phyloP scores from a whole-genome alignment of 2,888 invertebrate genomes.

The Atethmia centrago region DNA sequence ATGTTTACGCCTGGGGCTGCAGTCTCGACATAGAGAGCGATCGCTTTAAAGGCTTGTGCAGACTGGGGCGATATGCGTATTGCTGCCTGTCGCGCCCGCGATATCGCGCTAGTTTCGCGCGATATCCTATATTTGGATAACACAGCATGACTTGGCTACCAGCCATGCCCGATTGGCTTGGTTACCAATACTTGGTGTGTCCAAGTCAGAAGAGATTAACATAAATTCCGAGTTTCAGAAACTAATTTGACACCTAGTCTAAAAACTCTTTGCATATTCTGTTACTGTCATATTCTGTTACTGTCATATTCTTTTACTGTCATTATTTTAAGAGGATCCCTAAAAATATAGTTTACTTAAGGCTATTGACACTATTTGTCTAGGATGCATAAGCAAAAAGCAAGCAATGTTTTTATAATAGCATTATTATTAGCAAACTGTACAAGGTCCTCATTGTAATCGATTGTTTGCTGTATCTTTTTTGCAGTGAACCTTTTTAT shows the following conservation, averaged over 20 bases:
- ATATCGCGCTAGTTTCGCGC: too few species aligned
- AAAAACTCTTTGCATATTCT: neutral
- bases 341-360: conserved; percentile 23
- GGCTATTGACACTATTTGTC: conserved; percentile 52
- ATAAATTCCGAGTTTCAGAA: neutral
- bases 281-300: neutral
- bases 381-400: conserved; percentile 50
- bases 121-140: neutral
- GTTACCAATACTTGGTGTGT: neutral
- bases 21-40: too few species aligned
- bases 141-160: neutral
- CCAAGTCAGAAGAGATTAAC: neutral
- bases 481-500: conserved; percentile 14
- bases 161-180: neutral
- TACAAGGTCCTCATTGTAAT: neutral
- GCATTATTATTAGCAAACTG: conserved; percentile 33
- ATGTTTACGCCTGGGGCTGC: too few species aligned
- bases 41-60: too few species aligned
- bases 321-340: conserved; percentile 18
- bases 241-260: neutral
- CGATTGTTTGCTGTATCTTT: conserved; percentile 12
- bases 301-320: neutral
- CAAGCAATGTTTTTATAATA: conserved; percentile 50
- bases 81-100: too few species aligned
- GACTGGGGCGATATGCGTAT: too few species aligned